Base-by-base conservation (phyloP, 2,113 vertebrate genomes). In the Heliornis fulica region DNA sequence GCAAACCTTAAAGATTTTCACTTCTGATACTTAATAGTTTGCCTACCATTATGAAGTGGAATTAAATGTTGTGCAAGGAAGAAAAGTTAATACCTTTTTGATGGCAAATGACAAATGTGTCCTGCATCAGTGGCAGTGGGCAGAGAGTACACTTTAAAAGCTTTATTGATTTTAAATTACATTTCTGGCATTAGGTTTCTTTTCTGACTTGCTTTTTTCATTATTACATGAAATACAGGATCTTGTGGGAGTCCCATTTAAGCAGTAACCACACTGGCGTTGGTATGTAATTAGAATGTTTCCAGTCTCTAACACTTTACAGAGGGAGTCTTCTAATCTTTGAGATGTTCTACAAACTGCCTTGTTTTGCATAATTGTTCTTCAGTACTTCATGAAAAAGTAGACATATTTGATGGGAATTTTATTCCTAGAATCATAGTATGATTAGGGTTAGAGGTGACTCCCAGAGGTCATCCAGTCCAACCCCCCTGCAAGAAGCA, bases 1-100 rank as follows among this genome's bases (percentile, higher is more conserved):
- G 32, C 72, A 84, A 97, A 89, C 93, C 29, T 15, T 51, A 56
- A 80, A 93, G 84, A 94, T 97, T 96, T 96, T 74, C 87, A 48
- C 78, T 89, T 78, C 61, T 77, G 51, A 83, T 71, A 40, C 36
- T 6, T 3, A 87, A 83, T 20, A 41, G 13, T 76, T 84, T 28
- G 48, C 26, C 22, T 46, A 56, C 21, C 75, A 6, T 60, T 40
- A 38, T 29, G 69, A 61, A 83, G 71, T 15, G 38, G 48, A 93
- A 94, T 90, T n/a, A 57, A 80, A 51, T 76, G 23, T 77, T 91
- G 94, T 71, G 91, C 22, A 48, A 61, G 34, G 20, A 89, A 15
- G 34, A 61, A 34, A 57, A 83, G 34, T 56, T 46, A 31, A 69
- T 87, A 15, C 25, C 83, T 96, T 87, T 69, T 1, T 11, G 43